phyloP scores from a whole-genome alignment of 2,888 invertebrate genomes.

The Drosophila sordidapex region DNA sequence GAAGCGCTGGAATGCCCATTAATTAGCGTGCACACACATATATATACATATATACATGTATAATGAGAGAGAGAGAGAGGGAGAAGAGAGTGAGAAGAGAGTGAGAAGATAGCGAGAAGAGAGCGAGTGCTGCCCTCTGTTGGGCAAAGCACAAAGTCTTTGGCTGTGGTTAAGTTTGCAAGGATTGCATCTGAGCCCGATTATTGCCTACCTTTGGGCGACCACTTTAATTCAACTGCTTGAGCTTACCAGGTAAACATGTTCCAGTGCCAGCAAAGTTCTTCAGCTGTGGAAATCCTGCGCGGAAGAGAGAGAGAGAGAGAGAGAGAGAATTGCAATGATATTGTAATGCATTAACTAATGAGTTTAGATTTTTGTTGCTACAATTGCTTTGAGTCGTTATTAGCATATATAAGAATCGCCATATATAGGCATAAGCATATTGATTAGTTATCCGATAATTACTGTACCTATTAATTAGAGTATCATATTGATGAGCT shows the following conservation, averaged over 20 bases:
- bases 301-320: conserved; percentile 7
- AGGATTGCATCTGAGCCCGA: conserved; percentile 34
- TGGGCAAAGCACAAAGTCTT: conserved; percentile 31
- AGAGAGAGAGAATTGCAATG: neutral
- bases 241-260: conserved; percentile 82
- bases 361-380: neutral
- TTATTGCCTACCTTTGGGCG: conserved; percentile 72
- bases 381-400: neutral
- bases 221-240: conserved; percentile 5
- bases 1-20: conserved; percentile 76
- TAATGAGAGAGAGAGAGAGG: neutral
- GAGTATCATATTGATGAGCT: no score
- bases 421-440: neutral
- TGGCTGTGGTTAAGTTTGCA: conserved; percentile 20
- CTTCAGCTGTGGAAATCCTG: conserved; percentile 84
- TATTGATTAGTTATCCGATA: neutral
- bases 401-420: neutral
- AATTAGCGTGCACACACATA: conserved; percentile 57
- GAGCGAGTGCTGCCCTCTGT: conserved; percentile 59
- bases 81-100: neutral
- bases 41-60: neutral
- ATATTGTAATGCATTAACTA: neutral
- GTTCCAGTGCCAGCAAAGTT: conserved; percentile 80
- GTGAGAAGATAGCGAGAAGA: neutral
- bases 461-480: neutral